Base-by-base conservation (phyloP, 1,140 invertebrate species). In the Neotoxoptera formosana region DNA sequence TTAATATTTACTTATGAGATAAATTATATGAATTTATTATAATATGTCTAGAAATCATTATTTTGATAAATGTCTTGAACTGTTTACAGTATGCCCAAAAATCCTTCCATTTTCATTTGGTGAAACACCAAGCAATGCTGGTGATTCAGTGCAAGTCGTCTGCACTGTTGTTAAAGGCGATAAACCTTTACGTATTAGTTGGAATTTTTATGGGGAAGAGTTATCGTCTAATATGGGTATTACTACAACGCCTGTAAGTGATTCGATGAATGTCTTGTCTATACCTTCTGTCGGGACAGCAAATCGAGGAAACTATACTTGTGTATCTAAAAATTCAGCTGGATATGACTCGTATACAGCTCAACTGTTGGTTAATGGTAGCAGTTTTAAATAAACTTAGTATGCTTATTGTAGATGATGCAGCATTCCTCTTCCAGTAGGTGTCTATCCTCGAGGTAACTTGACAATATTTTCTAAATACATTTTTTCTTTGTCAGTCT, bases 231-330 rank as follows among this genome's bases (percentile, higher is more conserved):
- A 88, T 91, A 93, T 93, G n/a, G 94, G 94, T 36, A 93, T 94
- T 30, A 93, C 94, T 11, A 94, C 94, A 48, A 94, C 90, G n/a
- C 94, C 94, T 67, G 90, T 94, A 30, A 94, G 94, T 94, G 93
- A 95, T 88, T 91, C 97, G 94, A 97, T 96, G 95, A 97, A 96
- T 94, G 96, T 95, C 53, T 95, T 96, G 92, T 96, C 95, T 93
- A 96, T 96, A 93, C 76, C 94, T 53, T 89, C 93, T 41, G 93
- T 91, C 23, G 90, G 98, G 53, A 96, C 97, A 94, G 97, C 97
- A 93, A 98, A 94, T 67, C 90, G 90, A 94, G 97, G 97, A 81
- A 97, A 97, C 95, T 98, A 97, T 94, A 97, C 97, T 41, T 98
- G 97, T 94, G 96, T 96, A 41, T 98, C 97, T 34, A 97, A 95